A percentile compares a stretch with the other conserved stretches of the same genome.
These are phyloP conservation scores for Sebastolobus altivelis DNA, from an alignment of 2,797 vertebrate species.

Conservation along the genomic window DNA sequence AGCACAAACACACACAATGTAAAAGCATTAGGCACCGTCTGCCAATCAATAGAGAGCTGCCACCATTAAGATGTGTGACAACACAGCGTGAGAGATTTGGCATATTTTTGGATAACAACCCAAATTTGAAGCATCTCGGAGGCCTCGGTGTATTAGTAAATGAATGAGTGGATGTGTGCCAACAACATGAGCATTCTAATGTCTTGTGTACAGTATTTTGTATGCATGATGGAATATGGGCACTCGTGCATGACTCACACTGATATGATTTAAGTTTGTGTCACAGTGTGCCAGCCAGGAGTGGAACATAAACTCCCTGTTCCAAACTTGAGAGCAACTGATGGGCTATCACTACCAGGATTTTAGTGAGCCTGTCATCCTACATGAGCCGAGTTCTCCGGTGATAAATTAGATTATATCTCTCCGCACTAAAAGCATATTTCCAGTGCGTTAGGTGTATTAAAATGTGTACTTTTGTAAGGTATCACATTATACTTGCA, in stretches of 20 bases:
- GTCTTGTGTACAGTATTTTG: background rate
- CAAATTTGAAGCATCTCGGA: background rate
- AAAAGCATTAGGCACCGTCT: slow-evolving; percentile 10
- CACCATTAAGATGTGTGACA: background rate
- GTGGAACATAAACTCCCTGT: slow-evolving; percentile 1
- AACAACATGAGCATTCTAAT: background rate
- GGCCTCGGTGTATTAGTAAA: slow-evolving; percentile 1
- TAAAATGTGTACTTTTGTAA: background rate
- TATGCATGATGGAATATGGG: background rate
- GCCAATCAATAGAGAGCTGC: slow-evolving; percentile 10
- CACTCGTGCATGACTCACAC: background rate
- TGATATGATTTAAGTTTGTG: slow-evolving; percentile 27
- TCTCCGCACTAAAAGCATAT: background rate
- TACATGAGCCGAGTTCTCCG: background rate
- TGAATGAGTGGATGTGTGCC: background rate
- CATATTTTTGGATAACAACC: background rate
- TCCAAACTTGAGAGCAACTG: slow-evolving; percentile 16
- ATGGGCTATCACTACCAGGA: background rate
- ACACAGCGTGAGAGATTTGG: background rate
- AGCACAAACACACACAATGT: background rate
- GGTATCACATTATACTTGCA: background rate
- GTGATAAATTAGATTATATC: slow-evolving; percentile 2
- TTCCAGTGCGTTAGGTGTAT: background rate
- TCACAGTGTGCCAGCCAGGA: slow-evolving; percentile 7
- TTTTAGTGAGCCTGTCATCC: slow-evolving; percentile 11